Base-by-base conservation (phyloP, 2,113 vertebrate species). In the Eira barbara region DNA sequence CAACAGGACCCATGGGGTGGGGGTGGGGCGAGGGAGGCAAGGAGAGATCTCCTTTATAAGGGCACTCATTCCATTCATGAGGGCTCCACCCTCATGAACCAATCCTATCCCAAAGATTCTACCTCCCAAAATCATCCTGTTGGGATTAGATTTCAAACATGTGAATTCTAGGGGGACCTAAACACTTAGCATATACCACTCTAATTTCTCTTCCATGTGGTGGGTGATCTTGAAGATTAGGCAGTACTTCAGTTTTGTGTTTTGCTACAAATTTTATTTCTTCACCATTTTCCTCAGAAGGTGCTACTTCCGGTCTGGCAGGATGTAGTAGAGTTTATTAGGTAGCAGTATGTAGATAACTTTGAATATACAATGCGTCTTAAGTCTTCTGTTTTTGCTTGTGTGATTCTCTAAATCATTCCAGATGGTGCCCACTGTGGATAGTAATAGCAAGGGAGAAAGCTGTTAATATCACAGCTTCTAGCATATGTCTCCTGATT, bases 371-470 rank as follows among this genome's bases (percentile, higher is more conserved):
- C 47, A 85, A 20, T 74, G 21, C 55, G 86, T 97, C 97, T 88
- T 94, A 93, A 71, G 67, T 76, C 29, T 95, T 69, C 47, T 85
- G 25, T 7, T 95, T 97, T 93, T 95, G 21, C 49, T 83, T 93
- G 13, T 95, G 25, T 87, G 49, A 63, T 39, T 94, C 67, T 89
- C 61, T 92, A 88, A 97, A 78, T 95, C 61, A 97, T 78, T 61
- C 21, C 92, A 96, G 93, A 89, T 95, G 89, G 65, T 97, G 17
- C 12, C 85, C 78, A 52, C 96, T 86, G 74, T 97, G 71, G 5
- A 82, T 97, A 95, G 76, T 89, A 97, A 94, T 93, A 96, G 59
- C 83, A 96, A 95, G 74, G 76, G 78, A 91, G 73, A 96, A 93
- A 94, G 47, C 93, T 95, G 57, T 94, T 93, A 93, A 85, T 93